Conservation (phyloP, 2,888 invertebrate genomes). For the Limulus polyphemus region DNA sequence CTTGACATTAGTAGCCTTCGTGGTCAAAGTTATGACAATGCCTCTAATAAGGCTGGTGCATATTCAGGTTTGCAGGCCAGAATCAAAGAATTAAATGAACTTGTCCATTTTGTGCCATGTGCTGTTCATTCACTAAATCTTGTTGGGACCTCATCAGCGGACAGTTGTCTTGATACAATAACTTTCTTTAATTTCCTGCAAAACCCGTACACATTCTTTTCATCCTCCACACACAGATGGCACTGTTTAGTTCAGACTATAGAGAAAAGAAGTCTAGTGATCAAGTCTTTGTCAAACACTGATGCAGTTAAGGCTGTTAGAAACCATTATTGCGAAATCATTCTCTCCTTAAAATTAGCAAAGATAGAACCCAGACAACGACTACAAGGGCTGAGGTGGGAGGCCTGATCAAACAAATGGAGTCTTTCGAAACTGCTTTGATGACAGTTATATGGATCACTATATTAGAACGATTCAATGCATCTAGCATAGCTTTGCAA, state of each 20-base stretch:
- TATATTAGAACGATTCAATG: background rate
- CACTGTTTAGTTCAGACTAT: no score
- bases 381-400: background rate
- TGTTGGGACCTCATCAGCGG: slow-evolving; percentile 3
- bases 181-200: background rate
- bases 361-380: background rate
- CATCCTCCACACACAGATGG: background rate
- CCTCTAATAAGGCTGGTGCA: background rate
- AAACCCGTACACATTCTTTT: background rate
- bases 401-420: slow-evolving; percentile 1
- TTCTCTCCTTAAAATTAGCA: background rate
- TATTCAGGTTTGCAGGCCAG: background rate
- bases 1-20: background rate
- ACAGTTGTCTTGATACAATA: background rate
- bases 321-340: slow-evolving; percentile 2
- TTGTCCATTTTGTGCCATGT: background rate
- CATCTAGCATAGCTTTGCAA: background rate
- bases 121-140: background rate
- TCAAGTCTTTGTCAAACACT: slow-evolving; percentile 1
- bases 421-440: background rate
- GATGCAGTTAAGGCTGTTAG: slow-evolving; percentile 3
- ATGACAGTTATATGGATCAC: background rate
- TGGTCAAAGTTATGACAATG: slow-evolving; percentile 1
- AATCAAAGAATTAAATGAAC: slow-evolving; percentile 1
- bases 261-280: no score